A percentile compares a stretch with the other conserved stretches of the same genome.
Evolutionary conservation across 2,888 invertebrate genomes (phyloP).

Genomic region (Watsonalla binaria): DNA sequence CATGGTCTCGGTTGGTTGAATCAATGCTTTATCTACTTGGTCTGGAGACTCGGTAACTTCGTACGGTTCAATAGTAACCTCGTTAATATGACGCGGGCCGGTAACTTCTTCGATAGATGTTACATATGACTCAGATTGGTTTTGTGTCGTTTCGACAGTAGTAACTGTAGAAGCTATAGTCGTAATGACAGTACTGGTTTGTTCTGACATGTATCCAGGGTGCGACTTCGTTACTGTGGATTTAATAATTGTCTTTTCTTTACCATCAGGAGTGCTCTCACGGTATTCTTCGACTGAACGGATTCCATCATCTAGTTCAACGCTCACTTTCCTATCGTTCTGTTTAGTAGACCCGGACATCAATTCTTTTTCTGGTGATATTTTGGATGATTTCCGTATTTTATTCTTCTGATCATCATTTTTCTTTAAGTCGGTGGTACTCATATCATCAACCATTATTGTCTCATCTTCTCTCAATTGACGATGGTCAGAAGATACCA

Average conservation of each 20-base stretch:
- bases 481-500: background rate
- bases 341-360: background rate
- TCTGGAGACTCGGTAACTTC: slow-evolving; percentile 36
- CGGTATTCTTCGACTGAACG: slow-evolving; percentile 23
- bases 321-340: background rate
- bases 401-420: background rate
- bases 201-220: slow-evolving; percentile 49
- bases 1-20: slow-evolving; percentile 4
- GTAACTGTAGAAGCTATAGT: slow-evolving; percentile 54
- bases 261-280: slow-evolving; percentile 33
- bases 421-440: background rate
- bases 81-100: slow-evolving; percentile 23
- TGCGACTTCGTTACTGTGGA: slow-evolving; percentile 40
- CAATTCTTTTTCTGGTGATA: background rate
- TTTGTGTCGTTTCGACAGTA: slow-evolving; percentile 53
- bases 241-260: slow-evolving; percentile 43
- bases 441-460: background rate
- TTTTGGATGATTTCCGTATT: background rate
- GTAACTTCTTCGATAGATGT: slow-evolving; percentile 38
- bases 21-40: slow-evolving; percentile 31
- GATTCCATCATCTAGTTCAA: background rate
- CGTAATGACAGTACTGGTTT: slow-evolving; percentile 44
- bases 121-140: slow-evolving; percentile 50
- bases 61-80: slow-evolving; percentile 30
- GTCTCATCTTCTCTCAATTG: slow-evolving; percentile 7